A percentile compares a stretch with the other conserved stretches of the same genome.
These are phyloP conservation scores for Lerema accius DNA, from an alignment of 1,140 invertebrate species.

Conservation along the genomic window DNA sequence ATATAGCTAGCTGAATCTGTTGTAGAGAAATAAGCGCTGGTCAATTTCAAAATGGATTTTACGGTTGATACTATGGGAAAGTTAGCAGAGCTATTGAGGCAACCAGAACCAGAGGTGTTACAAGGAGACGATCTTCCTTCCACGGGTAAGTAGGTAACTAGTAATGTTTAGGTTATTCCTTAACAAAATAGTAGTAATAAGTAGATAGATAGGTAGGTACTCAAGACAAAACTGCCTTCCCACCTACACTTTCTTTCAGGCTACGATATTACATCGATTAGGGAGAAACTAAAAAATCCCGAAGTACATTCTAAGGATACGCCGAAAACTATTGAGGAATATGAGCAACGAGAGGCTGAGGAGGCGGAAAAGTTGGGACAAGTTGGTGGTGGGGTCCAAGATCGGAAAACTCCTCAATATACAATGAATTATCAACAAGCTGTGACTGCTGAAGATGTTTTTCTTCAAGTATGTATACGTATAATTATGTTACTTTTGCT, in stretches of 20 bases:
- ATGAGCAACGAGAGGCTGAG: conserved; percentile 77
- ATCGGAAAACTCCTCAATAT: conserved; percentile 89
- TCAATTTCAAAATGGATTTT: conserved; percentile 59
- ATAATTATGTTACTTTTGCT: no score
- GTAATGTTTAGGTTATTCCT: no score
- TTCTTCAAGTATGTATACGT: conserved; percentile 88
- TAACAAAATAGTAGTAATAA: no score
- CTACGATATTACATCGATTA: conserved; percentile 65
- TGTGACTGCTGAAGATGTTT: conserved; percentile 93
- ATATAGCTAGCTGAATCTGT: no score
- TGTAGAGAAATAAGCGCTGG: no score
- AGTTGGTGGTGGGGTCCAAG: conserved; percentile 79
- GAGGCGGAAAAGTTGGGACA: conserved; percentile 72
- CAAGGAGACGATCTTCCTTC: conserved; percentile 65
- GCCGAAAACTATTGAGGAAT: conserved; percentile 82
- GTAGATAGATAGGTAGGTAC: conserved; percentile 20
- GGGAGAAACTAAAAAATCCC: conserved; percentile 42
- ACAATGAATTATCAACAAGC: conserved; percentile 93
- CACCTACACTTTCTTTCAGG: no score
- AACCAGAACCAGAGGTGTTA: conserved; percentile 69
- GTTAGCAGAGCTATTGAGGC: conserved; percentile 59
- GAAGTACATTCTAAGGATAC: conserved; percentile 33
- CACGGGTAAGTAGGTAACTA: no score
- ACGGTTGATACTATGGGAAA: conserved; percentile 55
- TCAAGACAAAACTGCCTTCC: no score